phyloP scores from a whole-genome alignment of 2,888 invertebrate species.

The Troides aeacus region DNA sequence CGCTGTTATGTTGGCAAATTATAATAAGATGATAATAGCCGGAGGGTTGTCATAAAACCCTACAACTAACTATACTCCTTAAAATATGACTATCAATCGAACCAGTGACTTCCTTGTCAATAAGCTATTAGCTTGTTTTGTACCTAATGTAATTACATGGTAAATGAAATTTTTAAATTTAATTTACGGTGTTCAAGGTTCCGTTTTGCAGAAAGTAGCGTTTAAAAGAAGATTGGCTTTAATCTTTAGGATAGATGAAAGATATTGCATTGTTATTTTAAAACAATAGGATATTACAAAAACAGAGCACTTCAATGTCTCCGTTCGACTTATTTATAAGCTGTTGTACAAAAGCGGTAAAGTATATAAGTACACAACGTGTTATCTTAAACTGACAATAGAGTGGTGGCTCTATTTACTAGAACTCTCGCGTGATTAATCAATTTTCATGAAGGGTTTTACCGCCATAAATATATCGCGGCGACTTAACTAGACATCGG shows the following conservation, averaged over 20 bases:
- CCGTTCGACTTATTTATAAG: constrained; percentile 1
- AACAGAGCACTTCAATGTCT: constrained; percentile 8
- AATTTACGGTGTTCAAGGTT: too few relatives aligned
- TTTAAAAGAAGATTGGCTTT: not conserved
- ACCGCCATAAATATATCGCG: constrained; percentile 53
- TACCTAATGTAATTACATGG: too few relatives aligned
- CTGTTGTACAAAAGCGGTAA: constrained; percentile 28
- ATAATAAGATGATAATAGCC: too few relatives aligned
- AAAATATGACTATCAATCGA: too few relatives aligned
- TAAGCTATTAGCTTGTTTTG: too few relatives aligned
- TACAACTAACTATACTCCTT: too few relatives aligned
- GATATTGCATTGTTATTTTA: not conserved
- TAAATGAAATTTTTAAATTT: too few relatives aligned
- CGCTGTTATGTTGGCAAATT: too few relatives aligned
- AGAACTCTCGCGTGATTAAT: constrained; percentile 54
- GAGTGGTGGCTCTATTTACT: constrained; percentile 60
- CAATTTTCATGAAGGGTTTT: constrained; percentile 61
- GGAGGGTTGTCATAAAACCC: too few relatives aligned
- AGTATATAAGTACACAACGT: constrained; percentile 41
- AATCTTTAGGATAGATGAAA: not conserved
- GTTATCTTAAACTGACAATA: constrained; percentile 57
- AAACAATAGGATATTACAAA: constrained; percentile 1
- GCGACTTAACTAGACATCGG: constrained; percentile 58
- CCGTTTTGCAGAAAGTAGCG: too few relatives aligned
- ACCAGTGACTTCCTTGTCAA: too few relatives aligned